Evolutionary conservation across 2,113 vertebrate species (phyloP), one percentile per base, ranked within the genome.

Genomic region (Motacilla alba): DNA sequence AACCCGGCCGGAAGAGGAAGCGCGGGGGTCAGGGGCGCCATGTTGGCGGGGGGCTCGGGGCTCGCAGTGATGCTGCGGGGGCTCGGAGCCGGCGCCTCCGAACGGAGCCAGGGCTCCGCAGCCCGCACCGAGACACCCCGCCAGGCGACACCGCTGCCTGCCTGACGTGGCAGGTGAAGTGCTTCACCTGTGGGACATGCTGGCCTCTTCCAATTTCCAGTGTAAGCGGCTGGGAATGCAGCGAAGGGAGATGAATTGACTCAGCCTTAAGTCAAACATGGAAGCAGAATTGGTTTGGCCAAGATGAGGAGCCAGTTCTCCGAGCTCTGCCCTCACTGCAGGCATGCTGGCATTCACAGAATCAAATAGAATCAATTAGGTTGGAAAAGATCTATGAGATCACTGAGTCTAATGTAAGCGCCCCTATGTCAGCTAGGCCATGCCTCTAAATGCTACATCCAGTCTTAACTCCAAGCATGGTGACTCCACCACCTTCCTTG

Each of bases 1-100:
- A 96, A 96, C 95, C 83, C 80, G 80, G 88, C 95, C 93, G 94
- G 94, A 96, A 96, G 76, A 96, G 94, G 90, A 97, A 95, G 67
- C 90, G 90, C 31, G 28, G 53, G 83, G 79, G 73, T 62, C 86
- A 83, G 60, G 37, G 26, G 26, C 53, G 93, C 92, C 96, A 95
- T 96, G 15, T 96, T 95, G 60, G 16, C 3, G 44, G 83, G 87
- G 66, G 78, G 73, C 10, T 20, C 19, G 19, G 39, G 18, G 56
- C 33, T 23, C 0, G 11, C 11, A 0, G n/a, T 1, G 27, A 2
- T 4, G 44, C 24, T 15, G 31, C 2, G 9, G 20, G 4, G 31
- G 20, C 16, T 8, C 31, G 11, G 53, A 11, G 70, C 35, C 2
- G 4, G 1, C 37, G 0, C 3, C 24, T 4, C 3, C 15, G 27